Evolutionary conservation across 2,113 vertebrate species (phyloP), one percentile per base, ranked within the genome.

Genomic region (Prionailurus bengalensis): DNA sequence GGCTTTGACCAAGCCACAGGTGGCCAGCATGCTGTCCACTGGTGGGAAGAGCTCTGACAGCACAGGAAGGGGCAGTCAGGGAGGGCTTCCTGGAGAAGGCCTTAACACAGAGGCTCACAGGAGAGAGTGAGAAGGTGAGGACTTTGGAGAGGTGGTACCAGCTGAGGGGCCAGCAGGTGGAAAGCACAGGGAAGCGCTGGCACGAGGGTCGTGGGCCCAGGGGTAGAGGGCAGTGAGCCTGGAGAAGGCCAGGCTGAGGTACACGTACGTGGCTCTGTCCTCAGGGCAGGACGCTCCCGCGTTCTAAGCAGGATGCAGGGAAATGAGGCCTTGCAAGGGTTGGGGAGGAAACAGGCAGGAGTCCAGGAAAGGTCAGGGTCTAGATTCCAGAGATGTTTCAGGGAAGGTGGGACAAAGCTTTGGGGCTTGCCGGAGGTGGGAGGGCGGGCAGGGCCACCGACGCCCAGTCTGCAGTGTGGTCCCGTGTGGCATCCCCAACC

Each of bases 21-120:
- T 23, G 33, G 63, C 61, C n/a, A 1, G 1, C 2, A 9, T 71
- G 68, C 53, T 3, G 1, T 15, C 33, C 42, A 48, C 13, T 51
- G 9, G 31, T 3, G 16, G 15, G 39, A 13, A 27, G 48, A 68
- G 76, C 58, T 74, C 42, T 31, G 81, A 31, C 11, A n/a, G 53
- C 39, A 10, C 8, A 70, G 78, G 78, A 90, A 74, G n/a, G 33
- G 45, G 68, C n/a, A 73, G 45, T 93, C 71, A 23, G 83, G 58
- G 66, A 90, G 85, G 96, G 73, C 93, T 91, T 92, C 74, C 93
- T 90, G 74, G 92, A 92, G 55, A 36, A 92, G 53, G 84, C n/a
- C 55, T 78, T 80, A 19, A 5, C 39, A 8, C 39, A 74, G 63
- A 79, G 92, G 36, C 73, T 65, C 73, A 27, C 23, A 11, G 61